Percentiles rank a stretch among this genome's conserved stretches.
Conservation (phyloP, 2,888 invertebrate genomes). For the Operophtera brumata region DNA sequence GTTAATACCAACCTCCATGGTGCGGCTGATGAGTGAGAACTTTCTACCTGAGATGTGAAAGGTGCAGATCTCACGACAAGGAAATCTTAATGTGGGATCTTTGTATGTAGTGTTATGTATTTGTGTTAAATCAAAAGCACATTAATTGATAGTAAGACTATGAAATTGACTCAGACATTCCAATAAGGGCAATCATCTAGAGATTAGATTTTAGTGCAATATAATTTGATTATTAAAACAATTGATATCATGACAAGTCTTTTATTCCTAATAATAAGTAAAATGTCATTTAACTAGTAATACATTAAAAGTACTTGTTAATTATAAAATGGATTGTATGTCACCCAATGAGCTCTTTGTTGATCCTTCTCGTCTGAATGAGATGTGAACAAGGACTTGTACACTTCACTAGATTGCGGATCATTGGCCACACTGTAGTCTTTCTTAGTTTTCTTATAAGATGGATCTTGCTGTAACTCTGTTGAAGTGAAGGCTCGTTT, state of each 20-base stretch:
- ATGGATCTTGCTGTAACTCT: slow-evolving; percentile 81
- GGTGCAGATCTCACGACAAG: too few species aligned
- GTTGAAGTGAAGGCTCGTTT: slow-evolving; percentile 61
- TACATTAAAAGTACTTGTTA: slow-evolving; percentile 8
- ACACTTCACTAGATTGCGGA: slow-evolving; percentile 93
- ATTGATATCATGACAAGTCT: slow-evolving; percentile 6
- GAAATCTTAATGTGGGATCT: too few species aligned
- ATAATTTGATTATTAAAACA: slow-evolving; percentile 32
- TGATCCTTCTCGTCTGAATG: slow-evolving; percentile 93
- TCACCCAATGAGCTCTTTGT: slow-evolving; percentile 97
- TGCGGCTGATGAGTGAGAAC: too few species aligned
- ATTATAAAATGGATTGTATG: slow-evolving; percentile 97
- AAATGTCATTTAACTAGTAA: too few species aligned
- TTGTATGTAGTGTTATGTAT: not conserved
- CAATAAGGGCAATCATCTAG: slow-evolving; percentile 44
- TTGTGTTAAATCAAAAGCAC: slow-evolving; percentile 41
- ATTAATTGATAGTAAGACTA: too few species aligned
- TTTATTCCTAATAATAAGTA: not conserved
- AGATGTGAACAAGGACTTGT: slow-evolving; percentile 96
- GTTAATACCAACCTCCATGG: too few species aligned
- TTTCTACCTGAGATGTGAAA: too few species aligned
- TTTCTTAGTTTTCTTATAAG: slow-evolving; percentile 87
- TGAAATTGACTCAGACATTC: slow-evolving; percentile 32
- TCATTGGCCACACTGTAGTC: slow-evolving; percentile 94
- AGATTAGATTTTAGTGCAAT: slow-evolving; percentile 47